Evolutionary conservation across 2,113 vertebrate genomes (phyloP), one percentile per base, ranked within the genome.

Genomic region (Callorhinus ursinus): DNA sequence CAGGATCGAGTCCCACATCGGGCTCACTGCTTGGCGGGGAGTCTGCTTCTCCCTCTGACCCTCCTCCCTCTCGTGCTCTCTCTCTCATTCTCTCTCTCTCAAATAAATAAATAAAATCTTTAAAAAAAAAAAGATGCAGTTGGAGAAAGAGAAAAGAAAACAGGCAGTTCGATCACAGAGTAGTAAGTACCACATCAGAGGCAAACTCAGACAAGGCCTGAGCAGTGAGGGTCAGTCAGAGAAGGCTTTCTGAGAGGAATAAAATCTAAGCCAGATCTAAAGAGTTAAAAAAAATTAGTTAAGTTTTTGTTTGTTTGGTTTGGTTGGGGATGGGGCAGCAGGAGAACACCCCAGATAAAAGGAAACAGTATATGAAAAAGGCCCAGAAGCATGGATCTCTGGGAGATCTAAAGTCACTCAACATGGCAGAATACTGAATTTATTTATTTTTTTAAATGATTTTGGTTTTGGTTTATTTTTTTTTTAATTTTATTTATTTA

Each of bases 261-360:
- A 39, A 81, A 55, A 88, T 67, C 39, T 63, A 87, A 33, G 67
- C 13, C 74, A 57, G 14, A 67, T 16, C 14, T 80, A 49, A 90
- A 90, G 33, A 87, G 84, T 33, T 59, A 88, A 93, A 88, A 94
- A 28, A 7, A 90, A 89, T 82, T n/a, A 51, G 46, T 79, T 51
- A 79, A 51, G 33, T 55, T 22, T 61, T 63, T 63, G 39, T 92
- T 61, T 63, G 5, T 10, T 80, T 59, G 51, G 10, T 39, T 63
- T 36, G 39, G 69, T 22, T 72, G n/a, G 39, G 21, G 15, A 3
- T 77, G 15, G 8, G 15, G 24, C 36, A 42, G 49, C 46, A 67
- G 10, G 16, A 65, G 55, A 79, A 83, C 13, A 83, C 3, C 14
- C 83, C 67, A 31, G 31, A 59, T 65, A 63, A 67, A 81, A 93